Evolutionary conservation across 2,113 vertebrate species (phyloP).

Genomic region (Seriola aureovittata): DNA sequence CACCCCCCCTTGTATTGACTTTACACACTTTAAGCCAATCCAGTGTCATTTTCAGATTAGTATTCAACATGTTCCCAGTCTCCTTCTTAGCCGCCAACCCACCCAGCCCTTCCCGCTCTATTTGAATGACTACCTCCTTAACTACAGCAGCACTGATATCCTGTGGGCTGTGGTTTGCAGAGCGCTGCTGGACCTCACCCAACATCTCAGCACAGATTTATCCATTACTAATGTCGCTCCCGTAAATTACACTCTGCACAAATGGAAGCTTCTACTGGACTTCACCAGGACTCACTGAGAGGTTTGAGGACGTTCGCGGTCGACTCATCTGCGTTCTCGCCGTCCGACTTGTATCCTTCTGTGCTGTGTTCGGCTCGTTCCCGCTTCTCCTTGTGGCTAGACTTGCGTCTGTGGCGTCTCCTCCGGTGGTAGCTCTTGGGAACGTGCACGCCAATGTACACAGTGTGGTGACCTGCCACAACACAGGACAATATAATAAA

Average conservation of each 20-base stretch:
- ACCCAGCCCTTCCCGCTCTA: background rate
- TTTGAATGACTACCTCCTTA: conserved; percentile 22
- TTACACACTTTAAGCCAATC: conserved; percentile 49
- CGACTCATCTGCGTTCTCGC: conserved; percentile 88
- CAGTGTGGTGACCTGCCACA: conserved; percentile 93
- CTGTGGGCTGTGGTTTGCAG: conserved; percentile 23
- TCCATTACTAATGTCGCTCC: background rate
- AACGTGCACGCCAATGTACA: conserved; percentile 96
- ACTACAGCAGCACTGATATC: conserved; percentile 43
- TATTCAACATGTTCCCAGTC: conserved; percentile 35
- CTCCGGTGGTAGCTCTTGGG: conserved; percentile 97
- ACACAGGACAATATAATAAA: conserved; percentile 13
- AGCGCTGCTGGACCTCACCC: conserved; percentile 18
- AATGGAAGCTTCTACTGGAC: background rate
- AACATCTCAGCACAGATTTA: background rate
- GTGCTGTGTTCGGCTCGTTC: conserved; percentile 88
- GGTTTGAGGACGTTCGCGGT: conserved; percentile 91
- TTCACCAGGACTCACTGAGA: conserved; percentile 89
- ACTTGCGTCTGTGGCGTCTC: conserved; percentile 90
- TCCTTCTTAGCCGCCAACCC: conserved; percentile 10
- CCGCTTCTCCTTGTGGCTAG: conserved; percentile 91
- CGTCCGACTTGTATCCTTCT: conserved; percentile 91
- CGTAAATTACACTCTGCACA: background rate
- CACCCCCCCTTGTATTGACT: conserved; percentile 45
- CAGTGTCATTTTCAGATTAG: conserved; percentile 74